These are phyloP conservation scores for Corbicula japonica DNA, from an alignment of 2,888 invertebrate species.

Conservation along the genomic window DNA sequence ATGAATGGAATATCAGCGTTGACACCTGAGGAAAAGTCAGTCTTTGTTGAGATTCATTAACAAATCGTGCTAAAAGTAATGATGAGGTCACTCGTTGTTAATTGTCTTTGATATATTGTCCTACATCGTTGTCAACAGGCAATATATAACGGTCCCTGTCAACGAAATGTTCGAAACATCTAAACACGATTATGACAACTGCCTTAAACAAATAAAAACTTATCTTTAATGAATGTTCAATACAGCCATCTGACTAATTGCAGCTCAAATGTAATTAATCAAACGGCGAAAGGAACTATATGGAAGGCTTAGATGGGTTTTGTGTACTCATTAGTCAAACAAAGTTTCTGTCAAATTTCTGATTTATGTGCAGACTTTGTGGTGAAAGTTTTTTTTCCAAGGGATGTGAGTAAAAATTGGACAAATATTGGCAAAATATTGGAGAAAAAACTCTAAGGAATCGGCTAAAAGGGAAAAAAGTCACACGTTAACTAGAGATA, in stretches of 20 bases:
- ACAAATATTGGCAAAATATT: no score
- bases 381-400: no score
- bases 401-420: no score
- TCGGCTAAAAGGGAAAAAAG: no score
- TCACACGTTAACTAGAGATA: no score
- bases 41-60: constrained; percentile 18
- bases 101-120: constrained; percentile 42
- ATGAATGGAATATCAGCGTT: no score
- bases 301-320: no score
- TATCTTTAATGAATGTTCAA: constrained; percentile 41
- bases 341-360: no score
- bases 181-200: constrained; percentile 54
- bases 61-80: constrained; percentile 16
- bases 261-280: constrained; percentile 25
- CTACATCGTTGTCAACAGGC: constrained; percentile 41
- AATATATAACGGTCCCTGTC: constrained; percentile 53
- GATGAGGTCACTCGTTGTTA: constrained; percentile 29
- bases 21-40: neutral
- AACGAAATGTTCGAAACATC: constrained; percentile 47
- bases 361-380: no score
- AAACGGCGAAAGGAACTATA: no score
- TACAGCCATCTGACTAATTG: constrained; percentile 30
- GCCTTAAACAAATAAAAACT: constrained; percentile 27
- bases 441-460: no score
- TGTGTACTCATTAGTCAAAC: no score